Percentiles rank a stretch among this genome's conserved stretches.
Conservation (phyloP, 2,113 vertebrate species). For the Phoenicopterus ruber region DNA sequence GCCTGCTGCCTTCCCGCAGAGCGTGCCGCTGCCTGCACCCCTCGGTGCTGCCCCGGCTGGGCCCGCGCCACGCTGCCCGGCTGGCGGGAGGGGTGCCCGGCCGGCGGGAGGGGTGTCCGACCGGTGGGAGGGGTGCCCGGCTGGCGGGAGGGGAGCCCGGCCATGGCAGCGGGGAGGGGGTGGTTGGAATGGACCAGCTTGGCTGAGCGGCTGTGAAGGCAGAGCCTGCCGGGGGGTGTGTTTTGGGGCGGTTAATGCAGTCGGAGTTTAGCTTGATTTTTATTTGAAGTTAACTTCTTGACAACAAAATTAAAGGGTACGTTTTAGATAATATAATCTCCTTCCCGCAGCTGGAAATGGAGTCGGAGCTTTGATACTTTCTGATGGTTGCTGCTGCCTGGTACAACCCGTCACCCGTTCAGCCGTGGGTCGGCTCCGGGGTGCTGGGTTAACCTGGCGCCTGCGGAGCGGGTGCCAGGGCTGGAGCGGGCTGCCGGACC, state of each 20-base stretch:
- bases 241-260: neutral
- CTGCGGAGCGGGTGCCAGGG: neutral
- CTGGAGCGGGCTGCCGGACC: neutral
- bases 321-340: neutral
- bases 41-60: neutral
- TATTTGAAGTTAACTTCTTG: neutral
- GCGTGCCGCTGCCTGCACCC: neutral
- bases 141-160: neutral
- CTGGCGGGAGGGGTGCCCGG: fast-evolving
- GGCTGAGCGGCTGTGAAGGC: neutral
- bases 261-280: neutral
- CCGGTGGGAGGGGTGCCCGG: too few species aligned
- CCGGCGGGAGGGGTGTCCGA: neutral
- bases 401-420: fast-evolving
- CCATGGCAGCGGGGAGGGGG: neutral
- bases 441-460: neutral
- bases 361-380: neutral
- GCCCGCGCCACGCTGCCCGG: neutral
- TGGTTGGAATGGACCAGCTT: neutral
- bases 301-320: neutral
- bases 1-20: neutral
- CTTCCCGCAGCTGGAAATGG: neutral
- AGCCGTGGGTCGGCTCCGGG: neutral
- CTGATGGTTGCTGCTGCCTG: neutral
- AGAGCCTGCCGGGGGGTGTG: neutral